Base-by-base conservation (phyloP, 64 coral and sea anemone genomes). In the Pachyseris speciosa region DNA sequence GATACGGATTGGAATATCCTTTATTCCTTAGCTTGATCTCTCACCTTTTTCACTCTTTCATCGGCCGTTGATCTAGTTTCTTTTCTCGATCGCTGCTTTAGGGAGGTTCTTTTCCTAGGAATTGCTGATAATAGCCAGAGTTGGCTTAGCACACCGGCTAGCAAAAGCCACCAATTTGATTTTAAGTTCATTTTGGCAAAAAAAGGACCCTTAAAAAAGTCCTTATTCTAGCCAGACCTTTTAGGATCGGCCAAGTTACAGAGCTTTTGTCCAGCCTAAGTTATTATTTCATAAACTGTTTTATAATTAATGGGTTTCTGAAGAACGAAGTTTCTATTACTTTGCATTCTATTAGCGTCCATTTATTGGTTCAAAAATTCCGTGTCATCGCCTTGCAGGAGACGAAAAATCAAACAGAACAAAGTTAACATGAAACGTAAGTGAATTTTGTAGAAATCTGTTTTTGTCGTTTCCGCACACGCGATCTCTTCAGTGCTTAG, bases 281-380 rank as follows among this genome's bases (percentile, higher is more conserved):
- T 81, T 81, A 80, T 80, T 80, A 81, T 81, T 81, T 81, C 77
- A 81, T 81, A 24, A 12, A 26, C 31, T 81, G 31, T 38, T 81
- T 60, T 36, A 81, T 81, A 60, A 81, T 81, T 81, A 81, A 81
- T 81, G 24, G 77, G 9, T 40, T 61, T 25, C 16, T 6, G 11
- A 7, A 26, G 22, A 61, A 38, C 8, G 6, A 59, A 81, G 36
- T 24, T n/a, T 9, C n/a, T n/a, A 1, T 6, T 17, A 81, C 7
- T 2, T 1, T 63, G 39, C 38, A 40, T 5, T 37, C 19, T 6
- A 19, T 40, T 22, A 8, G 30, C 2, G 12, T 36, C 17, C 9
- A 5, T 22, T 39, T 15, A 17, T 16, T 37, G 16, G 15, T 7
- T 22, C 5, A 7, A 40, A 39, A 40, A 36, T 20, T 22, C 16